These are phyloP conservation scores for Berghia stephanieae DNA, from an alignment of 1,140 invertebrate genomes.

Conservation along the genomic window DNA sequence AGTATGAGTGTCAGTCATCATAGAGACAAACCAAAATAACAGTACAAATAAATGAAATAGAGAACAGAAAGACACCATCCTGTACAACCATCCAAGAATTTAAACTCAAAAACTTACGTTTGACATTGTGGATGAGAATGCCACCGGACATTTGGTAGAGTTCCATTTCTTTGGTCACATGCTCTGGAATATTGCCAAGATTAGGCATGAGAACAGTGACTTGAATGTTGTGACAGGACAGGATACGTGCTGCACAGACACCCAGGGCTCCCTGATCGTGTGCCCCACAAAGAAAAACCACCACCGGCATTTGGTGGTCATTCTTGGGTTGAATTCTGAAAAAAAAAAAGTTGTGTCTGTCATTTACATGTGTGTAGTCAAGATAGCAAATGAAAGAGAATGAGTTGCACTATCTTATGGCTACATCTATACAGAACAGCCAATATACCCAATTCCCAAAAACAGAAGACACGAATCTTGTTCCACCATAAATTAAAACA, in stretches of 20 bases:
- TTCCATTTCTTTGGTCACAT: conserved; percentile 71
- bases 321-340: conserved; percentile 79
- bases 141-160: conserved; percentile 74
- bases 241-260: conserved; percentile 76
- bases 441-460: too few species aligned
- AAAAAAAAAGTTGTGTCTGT: too few species aligned
- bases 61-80: conserved; percentile 35
- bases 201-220: conserved; percentile 76
- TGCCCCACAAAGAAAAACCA: conserved; percentile 79
- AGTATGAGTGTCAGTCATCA: not conserved
- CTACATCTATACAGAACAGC: too few species aligned
- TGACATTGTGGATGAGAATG: conserved; percentile 66
- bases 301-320: conserved; percentile 81
- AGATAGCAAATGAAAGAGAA: too few species aligned
- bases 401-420: too few species aligned
- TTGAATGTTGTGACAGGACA: conserved; percentile 83
- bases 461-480: too few species aligned
- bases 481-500: too few species aligned
- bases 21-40: not conserved
- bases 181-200: conserved; percentile 56
- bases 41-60: not conserved
- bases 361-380: too few species aligned
- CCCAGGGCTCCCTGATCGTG: conserved; percentile 80
- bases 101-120: conserved; percentile 59
- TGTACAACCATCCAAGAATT: not conserved